Conservation (phyloP, 2,888 invertebrate species). For the Campoplex nolae region DNA sequence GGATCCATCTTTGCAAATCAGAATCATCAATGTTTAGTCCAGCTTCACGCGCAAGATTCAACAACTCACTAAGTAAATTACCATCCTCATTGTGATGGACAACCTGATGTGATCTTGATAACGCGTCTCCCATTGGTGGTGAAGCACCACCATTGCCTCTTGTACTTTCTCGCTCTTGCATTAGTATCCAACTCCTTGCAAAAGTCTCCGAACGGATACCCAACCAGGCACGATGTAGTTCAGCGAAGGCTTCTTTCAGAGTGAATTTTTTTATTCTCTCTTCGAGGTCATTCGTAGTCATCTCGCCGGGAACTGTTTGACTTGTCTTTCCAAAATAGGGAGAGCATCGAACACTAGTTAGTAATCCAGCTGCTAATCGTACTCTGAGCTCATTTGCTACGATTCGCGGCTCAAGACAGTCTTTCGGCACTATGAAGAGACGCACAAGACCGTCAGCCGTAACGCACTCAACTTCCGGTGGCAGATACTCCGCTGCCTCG, state of each 20-base stretch:
- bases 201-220: slow-evolving; percentile 84
- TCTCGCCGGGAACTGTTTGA: not conserved
- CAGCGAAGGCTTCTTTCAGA: slow-evolving; percentile 84
- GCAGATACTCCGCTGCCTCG: slow-evolving; percentile 82
- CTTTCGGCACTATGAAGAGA: slow-evolving; percentile 78
- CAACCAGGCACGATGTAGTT: slow-evolving; percentile 85
- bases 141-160: slow-evolving; percentile 13
- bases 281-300: slow-evolving; percentile 54
- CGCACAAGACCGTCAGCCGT: slow-evolving; percentile 82
- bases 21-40: slow-evolving; percentile 76
- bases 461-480: slow-evolving; percentile 81
- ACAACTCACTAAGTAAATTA: slow-evolving; percentile 74
- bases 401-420: slow-evolving; percentile 76
- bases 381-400: slow-evolving; percentile 83
- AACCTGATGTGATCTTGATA: slow-evolving; percentile 63
- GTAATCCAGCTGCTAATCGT: slow-evolving; percentile 79
- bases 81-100: slow-evolving; percentile 73
- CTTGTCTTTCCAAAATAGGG: slow-evolving; percentile 52
- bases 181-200: slow-evolving; percentile 80
- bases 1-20: slow-evolving; percentile 77
- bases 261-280: slow-evolving; percentile 78
- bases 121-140: slow-evolving; percentile 51
- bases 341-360: slow-evolving; percentile 73
- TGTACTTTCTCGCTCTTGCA: slow-evolving; percentile 74
- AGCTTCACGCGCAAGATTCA: slow-evolving; percentile 75